Conservation (phyloP, 2,888 invertebrate species). For the Cephus spinipes region DNA sequence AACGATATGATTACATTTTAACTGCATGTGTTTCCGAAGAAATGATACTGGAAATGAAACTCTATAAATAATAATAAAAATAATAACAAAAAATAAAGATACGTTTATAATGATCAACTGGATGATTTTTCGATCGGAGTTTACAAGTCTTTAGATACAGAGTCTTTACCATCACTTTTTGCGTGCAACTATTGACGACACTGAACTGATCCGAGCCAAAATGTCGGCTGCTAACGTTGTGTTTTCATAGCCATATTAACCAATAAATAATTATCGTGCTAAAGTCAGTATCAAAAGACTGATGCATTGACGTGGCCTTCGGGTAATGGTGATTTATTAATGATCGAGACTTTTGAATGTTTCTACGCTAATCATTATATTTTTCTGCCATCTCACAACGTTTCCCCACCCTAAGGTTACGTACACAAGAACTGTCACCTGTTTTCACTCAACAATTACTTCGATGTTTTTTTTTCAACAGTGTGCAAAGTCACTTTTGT, state of each 20-base stretch:
- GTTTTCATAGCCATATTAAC: conserved; percentile 20
- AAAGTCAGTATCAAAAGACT: neutral
- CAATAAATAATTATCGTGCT: neutral
- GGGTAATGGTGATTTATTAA: neutral
- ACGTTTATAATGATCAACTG: neutral
- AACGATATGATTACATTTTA: too few species aligned
- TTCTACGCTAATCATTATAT: neutral
- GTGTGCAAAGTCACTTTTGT: neutral
- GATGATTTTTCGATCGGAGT: neutral
- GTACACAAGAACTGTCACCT: neutral
- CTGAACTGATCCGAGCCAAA: neutral
- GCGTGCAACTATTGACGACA: neutral
- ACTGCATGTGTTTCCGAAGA: too few species aligned
- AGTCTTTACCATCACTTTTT: neutral
- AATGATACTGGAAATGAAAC: too few species aligned
- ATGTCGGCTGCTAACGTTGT: conserved; percentile 26
- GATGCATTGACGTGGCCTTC: neutral
- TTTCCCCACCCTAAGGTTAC: neutral
- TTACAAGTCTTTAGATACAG: neutral
- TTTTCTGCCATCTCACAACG: neutral
- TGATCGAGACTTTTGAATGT: neutral
- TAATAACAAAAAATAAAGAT: neutral
- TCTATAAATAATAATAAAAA: too few species aligned
- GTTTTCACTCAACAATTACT: neutral
- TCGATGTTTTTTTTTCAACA: neutral